Evolutionary conservation across 2,113 vertebrate species (phyloP), one percentile per base, ranked within the genome.

Genomic region (Tychaedon coryphoeus): DNA sequence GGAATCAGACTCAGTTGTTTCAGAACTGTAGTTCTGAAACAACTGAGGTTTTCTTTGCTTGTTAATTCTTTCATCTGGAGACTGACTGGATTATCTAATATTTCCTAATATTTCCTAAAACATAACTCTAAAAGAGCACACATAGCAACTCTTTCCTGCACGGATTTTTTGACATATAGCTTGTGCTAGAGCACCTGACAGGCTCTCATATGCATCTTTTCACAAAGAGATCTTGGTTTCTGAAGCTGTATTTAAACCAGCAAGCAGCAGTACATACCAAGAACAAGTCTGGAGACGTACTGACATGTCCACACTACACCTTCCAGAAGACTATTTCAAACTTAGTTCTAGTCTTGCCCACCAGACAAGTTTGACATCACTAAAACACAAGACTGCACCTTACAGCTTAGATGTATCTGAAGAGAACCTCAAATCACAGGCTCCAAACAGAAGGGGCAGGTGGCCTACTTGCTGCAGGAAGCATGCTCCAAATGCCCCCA

Each of bases 91-190:
- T 57, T 75, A 91, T 31, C 69, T 36, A 76, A 0, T 22, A 57
- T n/a, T 87, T 93, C 85, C 69, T 36, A 76, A 0, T 22, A 57
- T n/a, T 87, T 93, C 85, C 88, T 58, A 93, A 89, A 91, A 70
- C 29, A 24, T 47, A 71, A 54, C 26, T 87, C 33, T 51, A 92
- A 77, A 81, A 5, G 2, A 78, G 38, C 33, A 51, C 1, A 2
- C 10, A 17, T 6, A 53, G 22, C 36, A 93, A 25, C 43, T 77
- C 60, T 16, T 62, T 33, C 65, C 48, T 62, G 65, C 25, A 19
- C 22, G n/a, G 56, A 50, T 45, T 66, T 73, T 50, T 67, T 33
- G 4, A 3, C 19, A 33, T 9, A 19, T 24, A 60, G 15, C 29
- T 42, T 66, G 23, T 33, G 25, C 57, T 47, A 42, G 29, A 71